Evolutionary conservation across 2,797 vertebrate species (phyloP), one percentile per base, ranked within the genome.

Genomic region (Huso huso): DNA sequence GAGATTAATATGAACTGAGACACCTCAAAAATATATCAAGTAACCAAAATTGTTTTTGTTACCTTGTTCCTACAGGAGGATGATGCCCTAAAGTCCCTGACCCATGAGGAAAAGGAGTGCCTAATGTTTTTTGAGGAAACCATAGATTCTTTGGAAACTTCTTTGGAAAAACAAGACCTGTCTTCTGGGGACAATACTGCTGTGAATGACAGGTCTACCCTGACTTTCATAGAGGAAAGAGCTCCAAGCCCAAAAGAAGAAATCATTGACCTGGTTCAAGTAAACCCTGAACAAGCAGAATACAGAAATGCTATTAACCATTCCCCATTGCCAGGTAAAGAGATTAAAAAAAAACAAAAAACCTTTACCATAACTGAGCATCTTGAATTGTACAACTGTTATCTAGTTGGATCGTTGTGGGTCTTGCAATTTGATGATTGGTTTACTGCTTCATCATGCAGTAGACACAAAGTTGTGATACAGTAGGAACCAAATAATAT

Each of bases 41-140:
- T 53, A 53, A 8, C 51, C 6, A 12, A 53, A 53, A 37, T 37
- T 12, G 51, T 12, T 53, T 8, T 53, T 53, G 51, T 8, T 53
- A 8, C 6, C 51, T 10, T 49, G 0, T 37, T 37, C 23, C 23
- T 37, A 37, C 23, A 97, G 93, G 88, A 93, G 1, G 92, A 94
- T 6, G 88, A 92, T 49, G 3, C 58, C 6, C 71, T 94, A 68
- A 83, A 83, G 71, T 86, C 86, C 72, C 86, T 99, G 78, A 95
- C 92, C 51, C 89, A 82, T 0, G 95, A 95, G 77, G 97, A 95
- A 71, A 87, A 93, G 76, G 94, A 99, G 50, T 94, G 91, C 66
- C 84, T 99, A 51, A 83, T 90, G 73, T 98, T 96, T 82, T 96
- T 98, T 8, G 94, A 98, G 77, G 82, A 95, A 78, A 99, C 95